Base-by-base conservation (phyloP, 2,888 invertebrate genomes). In the Meandrusa payeni region DNA sequence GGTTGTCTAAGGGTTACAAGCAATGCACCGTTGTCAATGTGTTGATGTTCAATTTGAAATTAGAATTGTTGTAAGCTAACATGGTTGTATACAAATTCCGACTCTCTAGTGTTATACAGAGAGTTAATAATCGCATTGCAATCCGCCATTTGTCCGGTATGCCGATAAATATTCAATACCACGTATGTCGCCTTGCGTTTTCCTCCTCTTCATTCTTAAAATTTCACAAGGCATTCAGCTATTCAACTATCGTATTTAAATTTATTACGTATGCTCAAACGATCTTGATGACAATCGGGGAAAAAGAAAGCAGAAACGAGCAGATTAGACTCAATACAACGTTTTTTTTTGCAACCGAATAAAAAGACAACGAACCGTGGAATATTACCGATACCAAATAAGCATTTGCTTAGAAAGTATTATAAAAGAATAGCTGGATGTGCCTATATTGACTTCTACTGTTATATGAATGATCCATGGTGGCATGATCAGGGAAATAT, bases 71-170 rank as follows among this genome's bases (percentile, higher is more conserved):
- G 22, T 33, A 39, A 33, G 39, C 27, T 36, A 22, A 48, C 42
- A 51, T 52, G 28, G 28, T 32, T 44, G 40, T 50, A 57, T 67
- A 69, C 63, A 71, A 69, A 72, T 71, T 47, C 59, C 54, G 49
- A 54, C 60, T 64, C 62, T 64, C 61, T 62, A 56, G 60, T 48
- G 46, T 52, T 32, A 40, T 46, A 54, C 44, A 50, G 44, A 51
- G 46, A 51, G 54, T 31, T 42, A 59, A 52, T 54, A 61, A 54
- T 49, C 36, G 34, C 42, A 51, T 50, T 44, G 31, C 36, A 45
- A 37, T 45, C 33, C 32, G 40, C 38, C 31, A 41, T 51, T 44
- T 37, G 46, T 46, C 42, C 43, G 39, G 34, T 46, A 48, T 48
- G 41, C 31, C 42, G 48, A 53, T 61, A 58, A 62, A 62, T 41